Evolutionary conservation across 30 jellyfish, hydroid and myxozoan species (phyloP), one percentile per base, ranked within the genome.

Genomic region (Sanderia malayensis): DNA sequence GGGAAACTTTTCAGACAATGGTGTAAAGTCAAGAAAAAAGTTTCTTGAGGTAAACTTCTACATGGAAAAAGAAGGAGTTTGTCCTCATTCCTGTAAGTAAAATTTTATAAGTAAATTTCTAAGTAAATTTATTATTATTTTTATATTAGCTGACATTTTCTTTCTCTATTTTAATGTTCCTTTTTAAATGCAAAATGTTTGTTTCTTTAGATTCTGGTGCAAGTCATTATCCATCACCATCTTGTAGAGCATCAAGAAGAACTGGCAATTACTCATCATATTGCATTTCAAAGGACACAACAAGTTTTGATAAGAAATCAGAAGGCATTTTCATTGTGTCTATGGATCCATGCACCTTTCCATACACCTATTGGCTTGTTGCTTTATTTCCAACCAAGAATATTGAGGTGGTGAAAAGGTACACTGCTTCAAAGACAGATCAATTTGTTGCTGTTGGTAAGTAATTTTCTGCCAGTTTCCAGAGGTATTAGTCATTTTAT

Each of bases 391-490:
- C 73, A 0, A 28, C 57, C 22, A 24, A 23, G 0, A 41, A 33
- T 29, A 58, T 22, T 13, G 72, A 81, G 17, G 59, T 81, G 11
- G 41, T 81, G 4, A 49, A 71, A 22, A 44, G 64, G 46, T 81
- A 1, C 80, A 81, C 93, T 0, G 93, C 85, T 27, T 65, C 82
- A 15, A 81, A 81, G 34, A 81, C 85, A 0, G 93, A 81, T 44
- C 23, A 26, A 9, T 81, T 81, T 69, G 85, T 81, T 3, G 79
- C 85, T 27, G 69, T 81, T 58, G 93, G 93, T 81, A 34, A 58
- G 93, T 57, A 44, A 8, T 44, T 44, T 44, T 18, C 19, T 27
- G n/a, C 27, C 19, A 2, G 27, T n/a, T 10, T 24, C 19, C 9
- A 27, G 23, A n/a, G n/a, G n/a, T n/a, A n/a, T n/a, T n/a, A n/a